These are phyloP conservation scores for Heliothis peltigera DNA, from an alignment of 2,888 invertebrate species.

Conservation along the genomic window DNA sequence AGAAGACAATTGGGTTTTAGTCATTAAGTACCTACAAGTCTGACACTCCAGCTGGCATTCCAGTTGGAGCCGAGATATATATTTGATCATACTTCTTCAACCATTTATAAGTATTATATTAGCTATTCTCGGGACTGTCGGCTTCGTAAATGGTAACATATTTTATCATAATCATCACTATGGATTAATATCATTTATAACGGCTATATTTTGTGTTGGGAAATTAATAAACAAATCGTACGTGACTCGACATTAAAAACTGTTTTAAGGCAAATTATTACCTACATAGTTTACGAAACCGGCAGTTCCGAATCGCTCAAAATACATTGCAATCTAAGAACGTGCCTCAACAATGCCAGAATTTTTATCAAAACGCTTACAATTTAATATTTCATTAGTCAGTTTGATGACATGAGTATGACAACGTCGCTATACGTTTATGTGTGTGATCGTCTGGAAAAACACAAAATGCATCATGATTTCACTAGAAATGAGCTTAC, in stretches of 20 bases:
- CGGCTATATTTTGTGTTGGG: no score
- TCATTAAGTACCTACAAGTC: no score
- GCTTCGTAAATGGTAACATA: slow-evolving; percentile 14
- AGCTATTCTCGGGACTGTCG: slow-evolving; percentile 11
- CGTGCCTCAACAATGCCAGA: slow-evolving; percentile 24
- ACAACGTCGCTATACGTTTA: slow-evolving; percentile 1
- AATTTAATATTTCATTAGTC: slow-evolving; percentile 8
- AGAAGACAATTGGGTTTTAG: no score
- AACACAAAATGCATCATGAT: slow-evolving; percentile 4
- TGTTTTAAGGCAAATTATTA: neutral
- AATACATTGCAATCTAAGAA: slow-evolving; percentile 29
- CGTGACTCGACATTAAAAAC: no score
- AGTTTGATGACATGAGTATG: neutral
- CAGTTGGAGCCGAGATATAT: neutral
- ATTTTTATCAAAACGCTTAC: slow-evolving; percentile 17
- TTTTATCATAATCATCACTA: no score
- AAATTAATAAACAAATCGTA: no score
- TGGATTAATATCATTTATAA: no score
- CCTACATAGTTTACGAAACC: slow-evolving; percentile 25
- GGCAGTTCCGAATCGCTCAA: slow-evolving; percentile 3
- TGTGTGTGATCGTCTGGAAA: neutral
- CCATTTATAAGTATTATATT: slow-evolving; percentile 4
- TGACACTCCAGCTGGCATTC: no score
- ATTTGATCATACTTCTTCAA: neutral
- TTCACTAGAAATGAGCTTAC: slow-evolving; percentile 7